A percentile compares a stretch with the other conserved stretches of the same genome.
Evolutionary conservation across 1,140 invertebrate species (phyloP).

Genomic region (Ooceraea biroi): DNA sequence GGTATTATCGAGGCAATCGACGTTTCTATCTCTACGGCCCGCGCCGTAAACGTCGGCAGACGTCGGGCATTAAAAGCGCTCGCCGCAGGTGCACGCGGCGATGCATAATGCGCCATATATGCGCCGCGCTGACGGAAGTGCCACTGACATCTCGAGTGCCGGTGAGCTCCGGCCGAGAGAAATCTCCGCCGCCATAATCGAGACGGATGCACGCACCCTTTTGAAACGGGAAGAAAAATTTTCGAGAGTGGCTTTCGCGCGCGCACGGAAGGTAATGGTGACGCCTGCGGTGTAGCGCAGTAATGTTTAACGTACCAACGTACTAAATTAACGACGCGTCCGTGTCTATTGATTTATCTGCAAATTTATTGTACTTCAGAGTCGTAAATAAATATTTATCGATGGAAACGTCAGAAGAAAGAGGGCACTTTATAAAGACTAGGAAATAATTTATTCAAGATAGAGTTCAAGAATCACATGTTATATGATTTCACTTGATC

Average conservation of each 20-base stretch:
- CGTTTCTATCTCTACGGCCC: constrained; percentile 54
- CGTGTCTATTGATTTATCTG: too few species aligned
- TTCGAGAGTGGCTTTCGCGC: neutral
- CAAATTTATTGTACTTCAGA: neutral
- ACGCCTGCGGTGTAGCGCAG: neutral
- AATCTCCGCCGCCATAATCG: constrained; percentile 45
- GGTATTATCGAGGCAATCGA: constrained; percentile 63
- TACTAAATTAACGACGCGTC: too few species aligned
- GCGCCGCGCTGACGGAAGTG: constrained; percentile 45
- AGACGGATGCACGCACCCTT: constrained; percentile 9
- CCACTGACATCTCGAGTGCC: constrained; percentile 51
- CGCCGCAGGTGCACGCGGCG: constrained; percentile 20
- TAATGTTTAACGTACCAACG: too few species aligned
- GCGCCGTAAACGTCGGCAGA: constrained; percentile 46
- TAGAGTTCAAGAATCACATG: neutral
- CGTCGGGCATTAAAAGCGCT: constrained; percentile 30
- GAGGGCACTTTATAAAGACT: neutral
- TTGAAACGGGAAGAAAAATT: constrained; percentile 27
- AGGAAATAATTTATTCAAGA: neutral
- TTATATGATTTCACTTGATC: neutral
- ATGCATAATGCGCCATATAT: constrained; percentile 46
- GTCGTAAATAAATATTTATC: neutral
- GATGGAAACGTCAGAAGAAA: neutral
- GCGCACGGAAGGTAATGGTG: neutral
- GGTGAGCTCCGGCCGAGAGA: constrained; percentile 28